Base-by-base conservation (phyloP, 2,888 invertebrate genomes). In the Chydorus sphaericus region DNA sequence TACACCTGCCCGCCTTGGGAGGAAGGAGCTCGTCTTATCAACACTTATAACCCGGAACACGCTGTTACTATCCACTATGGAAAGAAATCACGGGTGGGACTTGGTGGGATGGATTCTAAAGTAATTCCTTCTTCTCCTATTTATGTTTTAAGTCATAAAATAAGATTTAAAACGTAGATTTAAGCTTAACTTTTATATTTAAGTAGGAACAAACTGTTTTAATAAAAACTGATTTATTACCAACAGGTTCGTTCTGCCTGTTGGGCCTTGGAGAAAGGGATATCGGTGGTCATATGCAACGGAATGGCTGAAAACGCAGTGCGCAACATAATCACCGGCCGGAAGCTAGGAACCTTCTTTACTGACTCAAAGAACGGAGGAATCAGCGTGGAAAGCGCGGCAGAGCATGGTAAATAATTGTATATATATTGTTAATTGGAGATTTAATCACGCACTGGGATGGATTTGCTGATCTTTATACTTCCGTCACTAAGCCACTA, bases 91-190 rank as follows among this genome's bases (percentile, higher is more conserved):
- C 86, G 90, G 73, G 85, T 85, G n/a, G 87, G 88, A 8, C 81
- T 84, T 0, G 87, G 98, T 14, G 98, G 98, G 44, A 99, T 98
- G 98, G 93, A 97, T 67, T 90, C 94, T 0, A 99, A 98, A 76
- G 79, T 79, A 60, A 61, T 58, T n/a, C n/a, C n/a, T n/a, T n/a
- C n/a, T n/a, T n/a, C n/a, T n/a, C n/a, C n/a, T n/a, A n/a, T n/a
- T n/a, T n/a, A n/a, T n/a, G n/a, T n/a, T n/a, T n/a, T n/a, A n/a
- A n/a, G n/a, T n/a, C n/a, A n/a, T n/a, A n/a, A n/a, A n/a, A n/a
- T n/a, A n/a, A n/a, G n/a, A n/a, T n/a, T n/a, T n/a, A n/a, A n/a
- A n/a, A n/a, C n/a, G n/a, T n/a, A n/a, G n/a, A n/a, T n/a, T n/a
- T n/a, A n/a, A n/a, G n/a, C n/a, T n/a, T n/a, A n/a, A n/a, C n/a